Evolutionary conservation across 2,888 invertebrate species (phyloP), one percentile per base, ranked within the genome.

Genomic region (Rotaria socialis): DNA sequence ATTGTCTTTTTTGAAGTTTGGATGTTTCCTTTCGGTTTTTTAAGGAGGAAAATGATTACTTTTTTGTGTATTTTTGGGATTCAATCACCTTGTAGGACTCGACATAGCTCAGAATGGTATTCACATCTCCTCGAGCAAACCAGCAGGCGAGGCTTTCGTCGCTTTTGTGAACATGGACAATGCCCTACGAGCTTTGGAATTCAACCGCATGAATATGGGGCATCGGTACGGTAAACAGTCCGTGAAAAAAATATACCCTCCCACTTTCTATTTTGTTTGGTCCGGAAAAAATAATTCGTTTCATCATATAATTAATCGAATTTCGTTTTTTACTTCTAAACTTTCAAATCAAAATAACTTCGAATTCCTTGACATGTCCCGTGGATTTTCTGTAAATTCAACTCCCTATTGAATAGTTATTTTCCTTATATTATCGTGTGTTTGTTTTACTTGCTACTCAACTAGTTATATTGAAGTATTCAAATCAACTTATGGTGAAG

Each of bases 101-200:
- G 94, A 95, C 94, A 95, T 97, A 93, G 95, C 95, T 93, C 94
- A 95, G 93, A 96, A 96, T 93, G 97, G 97, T 94, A 96, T 97
- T 93, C 95, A 96, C 93, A 94, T 97, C 93, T 95, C 96, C 93
- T 94, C 95, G 94, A 97, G 97, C 94, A 94, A 96, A 93, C 95
- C 96, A 93, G 96, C 96, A 93, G 98, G 98, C 94, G 97, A 97
- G 94, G 97, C 97, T 93, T 98, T 95, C 94, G 96, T 97, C 93
- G 96, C 96, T 94, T 98, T 98, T 94, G 94, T 95, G 93, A 95
- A 95, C 94, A 95, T 95, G 94, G 96, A 95, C 93, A 95, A 95
- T 93, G 96, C 96, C 93, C 96, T 96, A 94, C 95, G 95, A 93
- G 97, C 97, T 93, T 95, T 97, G 94, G 94, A 94, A 93, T 55